phyloP scores from a whole-genome alignment of 2,888 invertebrate species.

The Mythimna impura region DNA sequence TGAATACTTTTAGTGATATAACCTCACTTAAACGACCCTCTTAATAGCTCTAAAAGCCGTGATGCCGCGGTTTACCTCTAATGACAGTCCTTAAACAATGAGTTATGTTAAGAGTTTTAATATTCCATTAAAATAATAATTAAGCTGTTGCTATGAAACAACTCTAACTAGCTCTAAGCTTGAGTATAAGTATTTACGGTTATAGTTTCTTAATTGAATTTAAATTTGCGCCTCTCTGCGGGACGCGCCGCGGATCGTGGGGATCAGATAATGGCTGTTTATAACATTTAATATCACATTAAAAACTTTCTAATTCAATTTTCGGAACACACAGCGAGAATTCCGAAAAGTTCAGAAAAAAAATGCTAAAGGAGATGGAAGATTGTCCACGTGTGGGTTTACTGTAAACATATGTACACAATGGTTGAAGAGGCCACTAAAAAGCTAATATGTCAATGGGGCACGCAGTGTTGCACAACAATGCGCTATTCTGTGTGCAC shows the following conservation, averaged over 20 bases:
- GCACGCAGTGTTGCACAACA: slow-evolving; percentile 83
- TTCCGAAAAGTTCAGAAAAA: slow-evolving; percentile 47
- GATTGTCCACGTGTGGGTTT: slow-evolving; percentile 69
- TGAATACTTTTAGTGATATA: slow-evolving; percentile 69
- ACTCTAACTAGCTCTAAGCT: slow-evolving; percentile 57
- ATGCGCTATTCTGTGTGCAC: slow-evolving; percentile 76
- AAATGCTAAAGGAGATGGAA: slow-evolving; percentile 51
- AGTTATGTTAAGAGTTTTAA: slow-evolving; percentile 74
- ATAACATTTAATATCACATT: slow-evolving; percentile 68
- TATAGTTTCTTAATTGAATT: slow-evolving; percentile 79
- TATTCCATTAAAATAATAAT: slow-evolving; percentile 75
- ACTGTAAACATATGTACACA: slow-evolving; percentile 73
- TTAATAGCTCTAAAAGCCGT: slow-evolving; percentile 70
- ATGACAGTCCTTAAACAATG: slow-evolving; percentile 73
- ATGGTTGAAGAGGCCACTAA: slow-evolving; percentile 77
- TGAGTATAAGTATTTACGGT: slow-evolving; percentile 69
- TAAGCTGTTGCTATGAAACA: slow-evolving; percentile 71
- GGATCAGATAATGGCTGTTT: slow-evolving; percentile 73
- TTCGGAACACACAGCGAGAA: slow-evolving; percentile 65
- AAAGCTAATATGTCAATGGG: slow-evolving; percentile 86
- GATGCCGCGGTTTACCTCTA: slow-evolving; percentile 66
- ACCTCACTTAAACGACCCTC: slow-evolving; percentile 68
- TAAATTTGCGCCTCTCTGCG: slow-evolving; percentile 82
- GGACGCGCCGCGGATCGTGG: slow-evolving; percentile 80
- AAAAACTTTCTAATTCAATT: slow-evolving; percentile 77